Base-by-base conservation (phyloP, 1,140 invertebrate species). In the Zophobas atratus region DNA sequence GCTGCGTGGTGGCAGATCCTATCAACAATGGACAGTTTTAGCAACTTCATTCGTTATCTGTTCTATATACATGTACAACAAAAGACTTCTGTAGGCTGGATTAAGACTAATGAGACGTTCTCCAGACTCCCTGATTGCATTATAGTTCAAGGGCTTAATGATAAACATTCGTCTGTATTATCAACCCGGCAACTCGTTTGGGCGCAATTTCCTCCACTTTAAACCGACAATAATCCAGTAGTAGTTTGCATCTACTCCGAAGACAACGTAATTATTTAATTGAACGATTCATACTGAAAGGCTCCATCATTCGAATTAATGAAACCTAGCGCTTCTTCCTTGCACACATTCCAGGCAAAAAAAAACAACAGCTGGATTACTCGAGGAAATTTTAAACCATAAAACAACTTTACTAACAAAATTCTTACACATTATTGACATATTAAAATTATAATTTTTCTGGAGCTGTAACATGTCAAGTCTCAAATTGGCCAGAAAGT, bases 1-100 rank as follows among this genome's bases (percentile, higher is more conserved):
- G 56, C 74, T 76, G 56, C 55, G 55, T 76, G 74, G 56, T 63
- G 56, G 49, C 74, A 76, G 74, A 76, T 76, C 74, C 74, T 48
- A 63, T 76, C 74, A 76, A 76, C 74, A 76, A 76, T 76, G 74
- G 74, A 76, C 74, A 76, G 56, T 76, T 76, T 76, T 76, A 76
- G 60, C 53, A 76, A 67, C 56, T 60, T 67, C 49, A 73, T 43
- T 55, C 60, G 60, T 67, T 67, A 67, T 73, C 71, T 57, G 71
- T 73, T 55, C 71, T 73, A 33, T 67, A 67, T 67, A 67, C 39
- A 67, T 34, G 39, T 53, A 73, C 71, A 73, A 73, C 71, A 73
- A 73, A 73, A 73, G 71, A 73, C 71, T 53, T 67, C 60, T 67
- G 60, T 67, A 67, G 38, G 60, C 60, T 32, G 60, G 60, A 67